phyloP scores from a whole-genome alignment of 2,113 vertebrate species.

The Lutjanus erythropterus region DNA sequence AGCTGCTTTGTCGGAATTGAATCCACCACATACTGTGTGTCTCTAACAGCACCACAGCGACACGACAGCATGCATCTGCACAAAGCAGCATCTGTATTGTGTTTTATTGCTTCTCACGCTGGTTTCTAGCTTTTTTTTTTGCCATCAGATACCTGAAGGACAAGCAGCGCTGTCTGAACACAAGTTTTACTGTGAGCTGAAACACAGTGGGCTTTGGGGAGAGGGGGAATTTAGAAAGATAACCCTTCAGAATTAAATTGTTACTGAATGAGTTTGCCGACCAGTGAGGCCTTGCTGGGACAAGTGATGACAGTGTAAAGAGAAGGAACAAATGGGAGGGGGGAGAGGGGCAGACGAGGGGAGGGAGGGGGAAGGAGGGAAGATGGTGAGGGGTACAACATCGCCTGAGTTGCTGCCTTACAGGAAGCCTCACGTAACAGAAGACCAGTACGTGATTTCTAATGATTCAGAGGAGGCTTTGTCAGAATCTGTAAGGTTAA shows the following conservation, averaged over 20 bases:
- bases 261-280: conserved; percentile 42
- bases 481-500: not conserved
- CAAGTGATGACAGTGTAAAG: conserved; percentile 22
- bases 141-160: conserved; percentile 46
- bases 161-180: conserved; percentile 17
- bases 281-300: conserved; percentile 40
- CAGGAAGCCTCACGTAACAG: not conserved
- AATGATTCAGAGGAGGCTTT: not conserved
- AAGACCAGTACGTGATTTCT: not conserved
- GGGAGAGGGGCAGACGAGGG: not conserved
- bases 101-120: conserved; percentile 15
- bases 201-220: conserved; percentile 32
- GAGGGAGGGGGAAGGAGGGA: not conserved
- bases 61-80: conserved; percentile 20
- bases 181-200: conserved; percentile 16
- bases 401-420: not conserved
- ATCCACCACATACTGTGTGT: conserved; percentile 24
- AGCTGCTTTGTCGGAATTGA: conserved; percentile 54
- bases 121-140: conserved; percentile 25
- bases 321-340: conserved; percentile 22
- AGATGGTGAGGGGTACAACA: conserved; percentile 1
- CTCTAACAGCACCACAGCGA: conserved; percentile 16
- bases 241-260: conserved; percentile 61
- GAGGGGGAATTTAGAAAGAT: conserved; percentile 50
- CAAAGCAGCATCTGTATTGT: conserved; percentile 29